phyloP scores from a whole-genome alignment of 2,888 invertebrate genomes.

The Eupeodes latifasciatus region DNA sequence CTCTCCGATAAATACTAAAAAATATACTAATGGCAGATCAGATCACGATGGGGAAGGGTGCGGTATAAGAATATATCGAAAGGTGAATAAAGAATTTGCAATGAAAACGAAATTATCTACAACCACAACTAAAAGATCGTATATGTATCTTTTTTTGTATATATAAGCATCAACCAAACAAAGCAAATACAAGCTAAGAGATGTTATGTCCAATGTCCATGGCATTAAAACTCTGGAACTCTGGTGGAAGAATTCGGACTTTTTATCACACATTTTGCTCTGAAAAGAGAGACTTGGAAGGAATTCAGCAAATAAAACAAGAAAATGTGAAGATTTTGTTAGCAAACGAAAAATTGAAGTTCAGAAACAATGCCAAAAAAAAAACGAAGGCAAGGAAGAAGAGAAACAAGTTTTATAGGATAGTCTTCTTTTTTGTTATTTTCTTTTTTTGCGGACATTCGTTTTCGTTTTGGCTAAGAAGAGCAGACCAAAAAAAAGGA shows the following conservation, averaged over 20 bases:
- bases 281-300: constrained; percentile 13
- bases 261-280: constrained; percentile 28
- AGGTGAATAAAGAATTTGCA: constrained; percentile 60
- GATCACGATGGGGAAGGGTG: neutral
- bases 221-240: constrained; percentile 55
- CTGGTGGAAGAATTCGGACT: constrained; percentile 37
- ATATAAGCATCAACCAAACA: neutral
- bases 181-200: constrained; percentile 19
- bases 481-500: constrained; percentile 38
- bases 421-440: neutral
- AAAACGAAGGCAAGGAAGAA: neutral
- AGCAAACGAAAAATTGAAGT: constrained; percentile 51
- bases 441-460: constrained; percentile 50
- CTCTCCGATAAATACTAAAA: neutral
- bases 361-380: constrained; percentile 54
- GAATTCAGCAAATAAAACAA: neutral
- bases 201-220: constrained; percentile 62
- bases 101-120: constrained; percentile 72
- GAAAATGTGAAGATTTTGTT: neutral
- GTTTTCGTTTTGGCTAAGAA: constrained; percentile 54
- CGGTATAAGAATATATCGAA: constrained; percentile 31
- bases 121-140: constrained; percentile 19
- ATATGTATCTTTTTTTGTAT: constrained; percentile 2
- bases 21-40: constrained; percentile 20
- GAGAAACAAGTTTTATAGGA: constrained; percentile 1